Evolutionary conservation across 1,140 invertebrate genomes (phyloP).

Genomic region (Nephila pilipes): DNA sequence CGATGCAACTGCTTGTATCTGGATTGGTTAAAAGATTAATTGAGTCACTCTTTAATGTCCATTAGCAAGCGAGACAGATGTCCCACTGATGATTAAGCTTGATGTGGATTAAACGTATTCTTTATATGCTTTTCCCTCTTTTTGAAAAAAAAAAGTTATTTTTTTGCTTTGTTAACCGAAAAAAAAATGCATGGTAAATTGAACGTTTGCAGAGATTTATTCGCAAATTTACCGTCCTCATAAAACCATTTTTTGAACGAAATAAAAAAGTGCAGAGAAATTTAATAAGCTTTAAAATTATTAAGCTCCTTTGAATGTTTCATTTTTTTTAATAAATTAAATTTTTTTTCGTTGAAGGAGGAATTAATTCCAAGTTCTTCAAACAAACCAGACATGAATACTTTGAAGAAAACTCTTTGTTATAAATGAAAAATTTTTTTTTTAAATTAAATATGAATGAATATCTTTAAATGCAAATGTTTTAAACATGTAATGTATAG

Average conservation of each 20-base stretch:
- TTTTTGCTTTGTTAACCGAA: background rate
- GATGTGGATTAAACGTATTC: slow-evolving; percentile 29
- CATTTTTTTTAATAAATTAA: background rate
- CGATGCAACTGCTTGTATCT: slow-evolving; percentile 35
- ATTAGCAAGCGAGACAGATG: slow-evolving; percentile 61
- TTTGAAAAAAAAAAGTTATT: background rate
- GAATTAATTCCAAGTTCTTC: too few species aligned
- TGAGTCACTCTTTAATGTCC: slow-evolving; percentile 70
- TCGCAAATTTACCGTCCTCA: background rate
- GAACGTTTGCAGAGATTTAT: background rate
- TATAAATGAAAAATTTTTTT: too few species aligned
- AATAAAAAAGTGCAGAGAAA: background rate
- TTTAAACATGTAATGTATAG: too few species aligned
- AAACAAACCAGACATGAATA: too few species aligned
- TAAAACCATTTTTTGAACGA: background rate
- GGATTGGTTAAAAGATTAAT: slow-evolving; percentile 76
- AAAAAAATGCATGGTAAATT: background rate
- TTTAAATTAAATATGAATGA: too few species aligned
- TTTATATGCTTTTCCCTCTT: slow-evolving; percentile 26
- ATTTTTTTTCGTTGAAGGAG: too few species aligned
- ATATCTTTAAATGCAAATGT: too few species aligned
- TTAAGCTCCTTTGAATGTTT: background rate
- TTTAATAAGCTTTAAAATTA: background rate
- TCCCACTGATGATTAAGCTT: slow-evolving; percentile 52
- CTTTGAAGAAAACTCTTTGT: too few species aligned